These are phyloP conservation scores for Reticulitermes speratus DNA, from an alignment of 1,140 invertebrate species.

Conservation along the genomic window DNA sequence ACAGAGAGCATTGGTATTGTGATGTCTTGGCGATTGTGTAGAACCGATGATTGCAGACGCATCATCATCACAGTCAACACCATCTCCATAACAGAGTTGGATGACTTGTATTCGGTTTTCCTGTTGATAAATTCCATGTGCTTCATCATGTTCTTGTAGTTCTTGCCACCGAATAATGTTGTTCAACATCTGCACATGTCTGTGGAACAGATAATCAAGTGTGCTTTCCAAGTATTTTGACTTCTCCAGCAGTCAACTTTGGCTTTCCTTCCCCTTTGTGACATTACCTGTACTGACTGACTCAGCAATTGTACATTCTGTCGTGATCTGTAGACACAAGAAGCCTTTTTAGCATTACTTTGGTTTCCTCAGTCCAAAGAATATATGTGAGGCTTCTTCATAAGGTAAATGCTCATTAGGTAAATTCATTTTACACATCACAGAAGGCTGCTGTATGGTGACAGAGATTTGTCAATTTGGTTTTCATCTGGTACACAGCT, in stretches of 20 bases:
- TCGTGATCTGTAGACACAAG: background rate
- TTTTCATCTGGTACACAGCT: background rate
- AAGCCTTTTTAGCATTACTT: background rate
- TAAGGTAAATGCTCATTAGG: background rate
- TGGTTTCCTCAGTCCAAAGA: background rate
- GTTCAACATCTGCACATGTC: background rate
- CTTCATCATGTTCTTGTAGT: background rate
- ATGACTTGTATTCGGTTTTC: background rate
- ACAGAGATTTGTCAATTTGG: background rate
- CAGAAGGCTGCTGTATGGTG: background rate
- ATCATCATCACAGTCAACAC: too few relatives aligned
- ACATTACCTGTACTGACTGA: background rate
- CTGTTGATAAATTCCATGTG: background rate
- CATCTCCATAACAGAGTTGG: background rate
- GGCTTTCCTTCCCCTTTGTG: background rate
- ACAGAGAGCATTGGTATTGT: too few relatives aligned
- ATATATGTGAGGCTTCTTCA: background rate
- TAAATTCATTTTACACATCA: background rate
- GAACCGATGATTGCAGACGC: too few relatives aligned
- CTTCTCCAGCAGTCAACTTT: background rate
- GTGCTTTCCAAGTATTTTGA: background rate
- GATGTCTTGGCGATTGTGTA: too few relatives aligned
- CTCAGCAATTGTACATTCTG: background rate
- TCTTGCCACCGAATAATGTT: background rate
- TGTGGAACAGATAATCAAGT: background rate